These are phyloP conservation scores for Catostylus mosaicus DNA, from an alignment of 30 jellyfish, hydroid and myxozoan species.

Conservation along the genomic window DNA sequence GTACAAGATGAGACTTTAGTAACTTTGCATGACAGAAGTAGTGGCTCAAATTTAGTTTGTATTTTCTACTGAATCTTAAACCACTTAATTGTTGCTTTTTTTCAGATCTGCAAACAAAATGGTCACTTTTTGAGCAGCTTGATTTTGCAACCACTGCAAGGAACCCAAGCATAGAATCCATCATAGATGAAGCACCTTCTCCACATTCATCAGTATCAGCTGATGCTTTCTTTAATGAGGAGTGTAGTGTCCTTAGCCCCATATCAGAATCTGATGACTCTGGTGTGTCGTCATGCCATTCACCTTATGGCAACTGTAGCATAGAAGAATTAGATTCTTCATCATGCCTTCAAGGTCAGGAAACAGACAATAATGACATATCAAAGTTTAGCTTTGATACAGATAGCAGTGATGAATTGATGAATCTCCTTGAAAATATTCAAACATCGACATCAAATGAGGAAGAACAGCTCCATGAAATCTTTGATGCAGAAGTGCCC, in stretches of 20 bases:
- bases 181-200: conserved; percentile 5
- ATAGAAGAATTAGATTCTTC: neutral
- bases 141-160: neutral
- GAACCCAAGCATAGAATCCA: conserved; percentile 9
- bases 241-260: conserved; percentile 33
- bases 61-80: too few relatives aligned
- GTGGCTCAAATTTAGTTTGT: too few relatives aligned
- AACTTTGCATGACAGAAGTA: too few relatives aligned
- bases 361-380: neutral
- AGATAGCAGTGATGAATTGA: neutral
- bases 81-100: too few relatives aligned
- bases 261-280: conserved; percentile 60
- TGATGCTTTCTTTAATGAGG: conserved; percentile 21
- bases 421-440: neutral
- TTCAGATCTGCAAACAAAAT: neutral
- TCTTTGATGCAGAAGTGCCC: neutral
- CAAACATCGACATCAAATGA: neutral
- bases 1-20: too few relatives aligned
- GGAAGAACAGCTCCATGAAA: neutral
- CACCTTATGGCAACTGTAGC: conserved; percentile 9
- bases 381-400: neutral
- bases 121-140: conserved; percentile 55
- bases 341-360: neutral
- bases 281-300: conserved; percentile 34
- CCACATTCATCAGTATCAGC: conserved; percentile 33